Evolutionary conservation across 2,797 vertebrate genomes (phyloP).

Genomic region (Holocentrus rufus): DNA sequence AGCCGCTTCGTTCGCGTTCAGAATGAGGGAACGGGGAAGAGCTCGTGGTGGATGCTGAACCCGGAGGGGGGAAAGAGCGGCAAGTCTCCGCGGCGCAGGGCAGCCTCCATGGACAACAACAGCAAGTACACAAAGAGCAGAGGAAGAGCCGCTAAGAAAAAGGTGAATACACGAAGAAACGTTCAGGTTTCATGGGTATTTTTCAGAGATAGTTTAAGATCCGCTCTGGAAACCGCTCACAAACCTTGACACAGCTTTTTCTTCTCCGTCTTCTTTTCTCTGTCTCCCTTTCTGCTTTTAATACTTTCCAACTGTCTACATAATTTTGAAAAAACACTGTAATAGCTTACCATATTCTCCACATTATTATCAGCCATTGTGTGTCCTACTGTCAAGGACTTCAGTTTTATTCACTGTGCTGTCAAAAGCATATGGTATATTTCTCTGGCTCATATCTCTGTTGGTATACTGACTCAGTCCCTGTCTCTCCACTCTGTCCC

Average conservation of each 20-base stretch:
- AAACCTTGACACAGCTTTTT: no score
- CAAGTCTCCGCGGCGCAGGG: conserved; percentile 95
- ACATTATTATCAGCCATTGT: not conserved
- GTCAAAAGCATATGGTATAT: conserved; percentile 13
- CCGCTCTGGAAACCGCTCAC: no score
- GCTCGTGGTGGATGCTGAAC: conserved; percentile 99
- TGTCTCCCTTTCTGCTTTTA: no score
- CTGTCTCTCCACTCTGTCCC: conserved; percentile 39
- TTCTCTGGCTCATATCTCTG: conserved; percentile 17
- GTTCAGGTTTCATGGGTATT: no score
- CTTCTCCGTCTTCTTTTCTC: no score
- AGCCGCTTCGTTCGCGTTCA: conserved; percentile 98
- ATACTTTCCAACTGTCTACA: no score
- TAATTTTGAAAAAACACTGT: no score
- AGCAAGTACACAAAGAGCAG: conserved; percentile 98
- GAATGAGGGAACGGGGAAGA: conserved; percentile 99
- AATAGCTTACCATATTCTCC: no score
- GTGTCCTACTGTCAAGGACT: not conserved
- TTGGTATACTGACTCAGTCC: conserved; percentile 1
- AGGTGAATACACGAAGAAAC: conserved; percentile 75
- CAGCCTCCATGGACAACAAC: conserved; percentile 99
- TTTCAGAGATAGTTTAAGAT: no score
- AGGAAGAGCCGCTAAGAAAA: conserved; percentile 98
- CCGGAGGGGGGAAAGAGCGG: conserved; percentile 98
- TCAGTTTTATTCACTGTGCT: not conserved